These are phyloP conservation scores for Hofmannophila pseudospretella DNA, from an alignment of 2,888 invertebrate genomes.

Conservation along the genomic window DNA sequence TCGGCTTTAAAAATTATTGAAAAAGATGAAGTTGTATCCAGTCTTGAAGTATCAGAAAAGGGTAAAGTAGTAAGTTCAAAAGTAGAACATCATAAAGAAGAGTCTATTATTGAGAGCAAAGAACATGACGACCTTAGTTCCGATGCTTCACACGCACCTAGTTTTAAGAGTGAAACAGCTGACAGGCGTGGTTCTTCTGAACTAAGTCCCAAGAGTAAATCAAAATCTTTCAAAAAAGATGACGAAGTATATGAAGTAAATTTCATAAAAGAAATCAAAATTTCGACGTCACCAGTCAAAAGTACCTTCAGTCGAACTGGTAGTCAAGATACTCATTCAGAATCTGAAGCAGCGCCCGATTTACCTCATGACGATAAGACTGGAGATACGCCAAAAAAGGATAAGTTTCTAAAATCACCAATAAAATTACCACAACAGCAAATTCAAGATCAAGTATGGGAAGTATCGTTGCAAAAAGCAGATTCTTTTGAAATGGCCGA, in stretches of 20 bases:
- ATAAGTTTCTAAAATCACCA: conserved; percentile 54
- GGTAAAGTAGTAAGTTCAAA: conserved; percentile 69
- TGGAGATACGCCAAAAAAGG: conserved; percentile 57
- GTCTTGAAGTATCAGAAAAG: conserved; percentile 62
- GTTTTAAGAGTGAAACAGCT: conserved; percentile 61
- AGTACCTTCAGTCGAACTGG: conserved; percentile 72
- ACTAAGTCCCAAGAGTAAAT: conserved; percentile 63
- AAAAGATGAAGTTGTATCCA: conserved; percentile 65
- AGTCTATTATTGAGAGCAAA: conserved; percentile 69
- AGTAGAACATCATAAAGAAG: conserved; percentile 66
- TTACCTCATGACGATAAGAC: conserved; percentile 65
- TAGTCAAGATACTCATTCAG: conserved; percentile 77
- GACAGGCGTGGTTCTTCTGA: conserved; percentile 61
- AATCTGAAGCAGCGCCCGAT: conserved; percentile 74
- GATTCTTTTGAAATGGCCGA: conserved; percentile 57
- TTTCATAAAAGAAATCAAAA: conserved; percentile 74
- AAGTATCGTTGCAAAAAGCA: conserved; percentile 60
- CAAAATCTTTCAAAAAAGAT: conserved; percentile 70
- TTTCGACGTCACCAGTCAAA: conserved; percentile 70
- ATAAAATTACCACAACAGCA: conserved; percentile 64
- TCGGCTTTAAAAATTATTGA: conserved; percentile 63
- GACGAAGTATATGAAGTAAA: conserved; percentile 71
- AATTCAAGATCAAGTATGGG: conserved; percentile 68
- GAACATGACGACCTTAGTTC: conserved; percentile 69
- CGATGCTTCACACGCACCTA: conserved; percentile 67